These are phyloP conservation scores for Parauchenoglanis punctatus DNA, from an alignment of 2,797 vertebrate species.

Conservation along the genomic window DNA sequence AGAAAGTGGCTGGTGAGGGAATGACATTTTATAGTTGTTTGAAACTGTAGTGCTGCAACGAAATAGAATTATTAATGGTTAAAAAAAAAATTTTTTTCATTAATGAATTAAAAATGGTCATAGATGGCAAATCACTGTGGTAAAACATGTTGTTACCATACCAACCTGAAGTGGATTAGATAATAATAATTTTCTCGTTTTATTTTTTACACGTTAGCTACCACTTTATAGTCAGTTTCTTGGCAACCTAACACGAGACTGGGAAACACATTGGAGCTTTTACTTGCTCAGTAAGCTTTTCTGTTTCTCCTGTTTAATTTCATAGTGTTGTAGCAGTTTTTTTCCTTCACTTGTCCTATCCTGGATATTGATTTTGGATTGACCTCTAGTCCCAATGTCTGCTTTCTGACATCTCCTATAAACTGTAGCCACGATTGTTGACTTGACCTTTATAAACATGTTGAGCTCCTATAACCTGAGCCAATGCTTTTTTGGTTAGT, in stretches of 20 bases:
- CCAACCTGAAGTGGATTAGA: no score
- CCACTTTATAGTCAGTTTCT: background rate
- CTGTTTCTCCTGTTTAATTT: background rate
- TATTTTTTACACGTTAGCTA: background rate
- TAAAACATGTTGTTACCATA: background rate
- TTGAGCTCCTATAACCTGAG: no score
- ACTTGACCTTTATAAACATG: background rate
- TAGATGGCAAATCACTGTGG: background rate
- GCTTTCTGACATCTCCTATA: background rate
- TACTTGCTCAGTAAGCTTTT: background rate
- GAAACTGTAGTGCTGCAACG: background rate
- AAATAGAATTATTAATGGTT: background rate
- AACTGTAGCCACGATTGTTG: background rate
- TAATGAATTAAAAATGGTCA: background rate
- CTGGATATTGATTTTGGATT: background rate
- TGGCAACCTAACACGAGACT: background rate
- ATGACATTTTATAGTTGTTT: background rate
- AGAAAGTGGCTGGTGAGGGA: background rate
- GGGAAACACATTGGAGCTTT: background rate
- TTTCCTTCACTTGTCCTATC: background rate
- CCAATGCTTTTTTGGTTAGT: background rate
- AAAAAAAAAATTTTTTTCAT: background rate
- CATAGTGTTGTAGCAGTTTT: no score
- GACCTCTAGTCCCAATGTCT: background rate
- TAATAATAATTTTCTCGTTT: background rate